Base-by-base conservation (phyloP, 2,113 vertebrate genomes). In the Corythornis madagascariensis region DNA sequence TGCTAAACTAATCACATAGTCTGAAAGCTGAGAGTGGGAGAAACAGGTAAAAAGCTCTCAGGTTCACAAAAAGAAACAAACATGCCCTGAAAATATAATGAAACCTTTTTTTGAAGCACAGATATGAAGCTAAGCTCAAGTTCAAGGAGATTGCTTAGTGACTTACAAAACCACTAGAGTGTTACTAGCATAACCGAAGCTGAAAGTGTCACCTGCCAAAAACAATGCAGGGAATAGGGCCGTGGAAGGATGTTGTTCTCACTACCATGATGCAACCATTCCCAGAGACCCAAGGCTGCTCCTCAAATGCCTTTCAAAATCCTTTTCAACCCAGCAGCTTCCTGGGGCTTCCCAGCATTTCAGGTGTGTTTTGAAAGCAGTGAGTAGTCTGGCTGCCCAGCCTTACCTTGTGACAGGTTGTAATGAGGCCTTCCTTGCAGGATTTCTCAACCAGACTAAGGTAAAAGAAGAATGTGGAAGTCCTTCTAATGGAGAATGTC, bases 1-100 rank as follows among this genome's bases (percentile, higher is more conserved):
- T 92, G 78, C 59, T 88, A 85, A 86, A 69, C 79, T 80, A 86
- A 77, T 76, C 48, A 86, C 24, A 20, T 60, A 64, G 72, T 57
- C 82, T 91, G 48, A 87, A 92, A 89, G 45, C 28, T 22, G 33
- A 89, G 31, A 76, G 38, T 31, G 18, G 18, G n/a, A 93, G 56
- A 92, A 93, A 71, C 31, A 73, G 84, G 60, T 85, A 53, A 77
- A 81, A 94, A 86, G 29, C n/a, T 78, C 50, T 78, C 42, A n/a
- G 57, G 28, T 67, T 77, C 26, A 45, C 5, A 33, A 42, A 89
- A 56, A 50, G 10, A 53, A 35, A 73, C 7, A 77, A 87, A 74
- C 25, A 70, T 21, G 12, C 4, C 31, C 25, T 90, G 87, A 65
- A 76, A 84, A 89, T 40, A 63, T 14, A 88, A 86, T 29, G 6